Base-by-base conservation (phyloP, 2,113 vertebrate species). In the Dasyurus viverrinus region DNA sequence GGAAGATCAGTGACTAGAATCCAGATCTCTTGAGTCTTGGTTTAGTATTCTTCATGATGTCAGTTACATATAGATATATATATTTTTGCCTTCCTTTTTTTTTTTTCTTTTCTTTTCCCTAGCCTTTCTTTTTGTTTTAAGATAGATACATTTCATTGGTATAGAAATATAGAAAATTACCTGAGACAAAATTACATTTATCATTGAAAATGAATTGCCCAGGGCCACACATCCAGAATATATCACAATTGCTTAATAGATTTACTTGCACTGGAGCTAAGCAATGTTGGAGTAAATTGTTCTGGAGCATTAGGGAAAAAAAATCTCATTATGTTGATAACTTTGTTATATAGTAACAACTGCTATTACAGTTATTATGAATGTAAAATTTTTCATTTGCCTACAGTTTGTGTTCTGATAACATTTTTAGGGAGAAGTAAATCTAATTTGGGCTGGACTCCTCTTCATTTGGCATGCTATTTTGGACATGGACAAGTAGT, bases 391-490 rank as follows among this genome's bases (percentile, higher is more conserved):
- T 19, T 22, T 95, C 9, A 94, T 94, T 95, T 60, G 30, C 27
- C 93, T n/a, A 76, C 5, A 76, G 2, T n/a, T 84, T 84, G 68
- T 84, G 16, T 48, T 93, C 76, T 92, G n/a, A 54, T 92, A 46
- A 94, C 97, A 46, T 98, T 97, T 98, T 94, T 97, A 99, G 99
- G 99, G 91, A 98, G 96, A 97, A 98, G 97, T 95, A 99, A 99
- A 95, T 98, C 98, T 96, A 99, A 98, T 89, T 95, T 98, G 94
- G 99, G 99, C 57, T 99, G 99, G 99, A 99, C 99, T 3, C 97
- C 99, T 54, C 99, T 99, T 95, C 99, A 99, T 90, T 98, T 99
- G 96, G 99, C 99, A 8, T 99, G 99, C 97, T 99, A 99, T 97
- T 99, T 99, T 95, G 99, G 99, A 96, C 99, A 99, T 97, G 98